These are phyloP conservation scores for Silurus lanzhouensis DNA, from an alignment of 2,797 vertebrate species.

Conservation along the genomic window DNA sequence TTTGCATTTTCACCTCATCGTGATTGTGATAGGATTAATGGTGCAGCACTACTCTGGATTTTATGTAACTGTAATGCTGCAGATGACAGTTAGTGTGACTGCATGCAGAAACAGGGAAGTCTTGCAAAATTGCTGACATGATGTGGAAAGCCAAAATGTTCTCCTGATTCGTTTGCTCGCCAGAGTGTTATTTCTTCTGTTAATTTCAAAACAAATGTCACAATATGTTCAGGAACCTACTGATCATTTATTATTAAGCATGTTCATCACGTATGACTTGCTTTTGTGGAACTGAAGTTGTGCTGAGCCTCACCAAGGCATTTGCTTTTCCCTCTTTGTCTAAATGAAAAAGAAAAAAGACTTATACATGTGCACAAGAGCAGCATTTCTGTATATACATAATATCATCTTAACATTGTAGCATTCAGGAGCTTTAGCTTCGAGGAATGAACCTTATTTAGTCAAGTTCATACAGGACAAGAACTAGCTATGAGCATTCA, in stretches of 20 bases:
- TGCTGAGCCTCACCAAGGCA: neutral
- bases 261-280: neutral
- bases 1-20: too few species aligned
- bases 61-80: neutral
- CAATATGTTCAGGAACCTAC: neutral
- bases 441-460: too few species aligned
- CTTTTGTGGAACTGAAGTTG: neutral
- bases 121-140: neutral
- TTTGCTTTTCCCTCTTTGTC: neutral
- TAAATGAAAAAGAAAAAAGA: neutral
- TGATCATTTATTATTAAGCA: neutral
- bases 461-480: neutral
- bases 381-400: neutral
- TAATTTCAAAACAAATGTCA: neutral
- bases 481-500: neutral
- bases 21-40: too few species aligned
- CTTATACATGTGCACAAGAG: neutral
- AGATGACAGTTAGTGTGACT: neutral
- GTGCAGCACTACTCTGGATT: too few species aligned
- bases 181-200: neutral
- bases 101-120: neutral
- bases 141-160: neutral
- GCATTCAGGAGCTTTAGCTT: too few species aligned
- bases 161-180: neutral
- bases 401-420: neutral